These are phyloP conservation scores for Tenodera sinensis DNA, from an alignment of 2,888 invertebrate species.

Conservation along the genomic window DNA sequence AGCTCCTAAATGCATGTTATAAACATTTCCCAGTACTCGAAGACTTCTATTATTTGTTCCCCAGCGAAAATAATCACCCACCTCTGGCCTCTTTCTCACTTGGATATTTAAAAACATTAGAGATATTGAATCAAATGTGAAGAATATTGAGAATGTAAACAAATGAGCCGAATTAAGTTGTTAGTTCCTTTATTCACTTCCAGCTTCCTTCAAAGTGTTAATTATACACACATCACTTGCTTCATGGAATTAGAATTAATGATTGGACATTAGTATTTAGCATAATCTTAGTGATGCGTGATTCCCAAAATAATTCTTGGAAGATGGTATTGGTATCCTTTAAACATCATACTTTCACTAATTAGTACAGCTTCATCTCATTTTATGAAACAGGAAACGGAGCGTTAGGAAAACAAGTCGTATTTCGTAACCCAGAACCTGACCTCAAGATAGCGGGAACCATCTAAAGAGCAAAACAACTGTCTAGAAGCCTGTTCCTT, in stretches of 20 bases:
- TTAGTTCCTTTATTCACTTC: too few relatives aligned
- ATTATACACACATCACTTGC: neutral
- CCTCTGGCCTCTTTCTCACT: too few relatives aligned
- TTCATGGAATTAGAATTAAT: neutral
- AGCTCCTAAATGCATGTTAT: too few relatives aligned
- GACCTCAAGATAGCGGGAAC: neutral
- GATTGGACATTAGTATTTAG: neutral
- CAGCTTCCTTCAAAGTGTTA: neutral
- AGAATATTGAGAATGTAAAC: too few relatives aligned
- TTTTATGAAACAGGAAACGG: conserved; percentile 12
- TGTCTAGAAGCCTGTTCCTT: neutral
- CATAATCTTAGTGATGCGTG: neutral
- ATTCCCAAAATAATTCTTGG: neutral
- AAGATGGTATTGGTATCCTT: neutral
- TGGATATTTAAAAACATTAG: too few relatives aligned
- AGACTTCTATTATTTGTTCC: too few relatives aligned
- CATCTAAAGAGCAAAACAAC: neutral
- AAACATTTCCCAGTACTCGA: too few relatives aligned
- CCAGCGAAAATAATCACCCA: too few relatives aligned
- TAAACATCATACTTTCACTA: neutral
- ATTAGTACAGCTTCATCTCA: conserved; percentile 1
- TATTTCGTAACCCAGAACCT: conserved; percentile 14
- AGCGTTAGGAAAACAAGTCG: conserved; percentile 6
- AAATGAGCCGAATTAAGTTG: too few relatives aligned
- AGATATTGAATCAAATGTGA: too few relatives aligned